Conservation (phyloP, 2,113 vertebrate species). For the Aphelocoma coerulescens region DNA sequence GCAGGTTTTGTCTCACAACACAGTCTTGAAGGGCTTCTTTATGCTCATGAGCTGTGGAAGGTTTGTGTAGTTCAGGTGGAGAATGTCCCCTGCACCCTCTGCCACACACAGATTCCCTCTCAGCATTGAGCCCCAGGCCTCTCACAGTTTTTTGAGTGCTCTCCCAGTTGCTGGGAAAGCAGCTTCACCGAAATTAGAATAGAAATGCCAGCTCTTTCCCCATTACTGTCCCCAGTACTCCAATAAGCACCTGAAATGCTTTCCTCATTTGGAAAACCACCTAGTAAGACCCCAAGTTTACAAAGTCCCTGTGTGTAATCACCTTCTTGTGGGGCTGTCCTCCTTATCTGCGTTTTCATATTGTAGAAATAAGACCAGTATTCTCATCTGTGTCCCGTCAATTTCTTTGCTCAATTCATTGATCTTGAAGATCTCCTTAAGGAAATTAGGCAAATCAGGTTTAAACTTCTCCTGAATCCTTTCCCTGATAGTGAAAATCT, state of each 20-base stretch:
- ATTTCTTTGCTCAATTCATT: not conserved
- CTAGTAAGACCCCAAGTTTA: not conserved
- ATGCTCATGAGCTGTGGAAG: not conserved
- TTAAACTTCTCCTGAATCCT: conserved; percentile 12
- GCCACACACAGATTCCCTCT: not conserved
- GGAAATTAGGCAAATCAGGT: conserved; percentile 4
- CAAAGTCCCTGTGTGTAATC: not conserved
- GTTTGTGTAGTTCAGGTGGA: not conserved
- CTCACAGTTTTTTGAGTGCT: not conserved
- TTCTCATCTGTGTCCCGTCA: not conserved
- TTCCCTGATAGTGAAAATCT: not conserved
- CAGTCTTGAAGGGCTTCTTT: not conserved
- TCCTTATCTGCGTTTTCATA: not conserved
- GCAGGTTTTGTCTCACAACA: not conserved
- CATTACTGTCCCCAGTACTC: not conserved
- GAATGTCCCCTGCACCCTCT: accelerated
- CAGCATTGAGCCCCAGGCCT: not conserved
- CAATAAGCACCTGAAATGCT: not conserved
- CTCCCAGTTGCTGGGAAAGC: not conserved
- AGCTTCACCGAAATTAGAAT: not conserved
- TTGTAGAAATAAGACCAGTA: not conserved
- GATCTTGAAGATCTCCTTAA: not conserved
- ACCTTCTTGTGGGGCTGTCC: not conserved
- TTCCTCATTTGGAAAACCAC: not conserved
- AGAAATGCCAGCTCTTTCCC: not conserved